Base-by-base conservation (phyloP, 2,113 vertebrate species). In the Rhinolophus ferrumequinum region DNA sequence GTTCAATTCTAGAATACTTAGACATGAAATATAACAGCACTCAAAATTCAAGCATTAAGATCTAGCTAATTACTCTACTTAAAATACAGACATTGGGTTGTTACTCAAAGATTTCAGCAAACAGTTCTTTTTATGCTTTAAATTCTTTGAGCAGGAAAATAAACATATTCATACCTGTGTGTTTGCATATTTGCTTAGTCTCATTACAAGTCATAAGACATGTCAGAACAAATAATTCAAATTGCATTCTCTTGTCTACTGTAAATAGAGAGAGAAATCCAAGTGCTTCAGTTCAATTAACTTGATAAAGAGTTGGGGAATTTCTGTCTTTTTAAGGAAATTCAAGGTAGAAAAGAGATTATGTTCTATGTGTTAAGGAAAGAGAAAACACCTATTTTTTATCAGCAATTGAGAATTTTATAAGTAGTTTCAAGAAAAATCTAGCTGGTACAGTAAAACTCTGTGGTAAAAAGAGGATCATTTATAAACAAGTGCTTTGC, bases 81-180 rank as follows among this genome's bases (percentile, higher is more conserved):
- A 77, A 87, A 84, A 75, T 28, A 33, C 0, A 77, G 24, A 24
- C 24, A 89, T 60, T 44, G 3, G 15, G 12, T 79, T 76, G 58
- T 50, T 75, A 47, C 62, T 92, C 62, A 44, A 73, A 64, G 6
- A 70, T 41, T 84, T 92, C 30, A 73, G 15, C 18, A 77, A 70
- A 28, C 5, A 41, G 9, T 50, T 15, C 4, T 47, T 92, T 62
- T 88, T 88, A 70, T 41, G 9, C 12, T 89, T 79, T 72, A 84
- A 85, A 88, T 90, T 90, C 60, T 50, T 58, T 60, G n/a, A 22
- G 21, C n/a, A 58, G 33, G 16, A 93, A 93, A 94, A 66, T 96
- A 93, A 95, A 76, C 66, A 81, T 26, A 75, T 44, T 47, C 47
- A 73, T 60, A 47, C 22, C 4, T 44, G 2, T 73, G 50, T 50